phyloP scores from a whole-genome alignment of 2,113 vertebrate species.

The Gila orcuttii region DNA sequence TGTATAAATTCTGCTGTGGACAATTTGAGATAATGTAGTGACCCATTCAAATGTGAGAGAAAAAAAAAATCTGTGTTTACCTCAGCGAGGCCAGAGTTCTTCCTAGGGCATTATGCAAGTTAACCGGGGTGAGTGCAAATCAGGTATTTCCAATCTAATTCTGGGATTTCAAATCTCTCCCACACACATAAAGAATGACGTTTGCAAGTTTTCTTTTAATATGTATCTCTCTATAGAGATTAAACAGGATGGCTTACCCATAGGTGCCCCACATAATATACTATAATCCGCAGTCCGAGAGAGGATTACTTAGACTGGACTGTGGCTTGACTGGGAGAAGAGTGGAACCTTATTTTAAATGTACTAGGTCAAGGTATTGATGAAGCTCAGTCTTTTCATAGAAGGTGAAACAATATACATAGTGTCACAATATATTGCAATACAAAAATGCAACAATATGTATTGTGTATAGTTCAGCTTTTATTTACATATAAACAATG shows the following conservation, averaged over 20 bases:
- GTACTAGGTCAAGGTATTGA: not conserved
- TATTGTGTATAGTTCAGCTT: too few species aligned
- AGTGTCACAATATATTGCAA: too few species aligned
- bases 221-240: not conserved
- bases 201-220: not conserved
- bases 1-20: not conserved
- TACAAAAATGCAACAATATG: too few species aligned
- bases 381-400: not conserved
- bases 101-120: not conserved
- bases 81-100: slow-evolving; percentile 9
- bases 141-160: slow-evolving; percentile 28
- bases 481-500: too few species aligned
- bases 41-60: slow-evolving; percentile 7
- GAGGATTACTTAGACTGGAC: slow-evolving; percentile 10
- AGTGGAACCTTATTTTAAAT: not conserved
- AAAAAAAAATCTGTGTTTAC: not conserved
- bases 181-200: not conserved
- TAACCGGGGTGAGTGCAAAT: slow-evolving; percentile 32
- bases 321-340: slow-evolving; percentile 21
- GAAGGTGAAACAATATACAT: not conserved
- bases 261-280: slow-evolving; percentile 15
- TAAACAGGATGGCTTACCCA: slow-evolving; percentile 18
- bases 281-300: slow-evolving; percentile 18
- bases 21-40: slow-evolving; percentile 29
- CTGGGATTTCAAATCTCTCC: not conserved